Percentiles rank a stretch among this genome's conserved stretches.
Evolutionary conservation across 2,888 invertebrate species (phyloP).

Genomic region (Tenthredo distinguenda): DNA sequence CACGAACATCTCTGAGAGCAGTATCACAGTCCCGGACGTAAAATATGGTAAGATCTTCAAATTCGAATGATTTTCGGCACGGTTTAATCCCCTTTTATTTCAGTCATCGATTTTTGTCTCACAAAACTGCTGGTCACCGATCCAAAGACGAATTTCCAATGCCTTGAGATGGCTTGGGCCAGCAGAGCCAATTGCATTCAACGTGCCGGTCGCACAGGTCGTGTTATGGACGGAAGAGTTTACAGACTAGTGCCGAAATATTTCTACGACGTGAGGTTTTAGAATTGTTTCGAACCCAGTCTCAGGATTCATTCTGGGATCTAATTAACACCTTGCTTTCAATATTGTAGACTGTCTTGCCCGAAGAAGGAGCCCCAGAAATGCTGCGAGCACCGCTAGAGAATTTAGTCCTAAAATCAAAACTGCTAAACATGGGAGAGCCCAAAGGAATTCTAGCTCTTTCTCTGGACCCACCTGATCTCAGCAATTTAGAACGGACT

Average conservation of each 20-base stretch:
- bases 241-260: slow-evolving; percentile 87
- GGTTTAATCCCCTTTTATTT: slow-evolving; percentile 62
- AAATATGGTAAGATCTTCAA: slow-evolving; percentile 83
- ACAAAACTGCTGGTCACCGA: slow-evolving; percentile 91
- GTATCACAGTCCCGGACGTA: slow-evolving; percentile 93
- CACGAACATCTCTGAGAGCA: slow-evolving; percentile 96
- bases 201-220: slow-evolving; percentile 93
- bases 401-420: slow-evolving; percentile 88
- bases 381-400: slow-evolving; percentile 91
- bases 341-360: slow-evolving; percentile 78
- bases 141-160: slow-evolving; percentile 87
- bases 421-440: slow-evolving; percentile 89
- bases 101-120: slow-evolving; percentile 96
- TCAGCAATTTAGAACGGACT: slow-evolving; percentile 89
- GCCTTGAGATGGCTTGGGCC: slow-evolving; percentile 91
- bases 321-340: not conserved
- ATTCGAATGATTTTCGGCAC: slow-evolving; percentile 10
- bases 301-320: slow-evolving; percentile 32
- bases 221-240: slow-evolving; percentile 91
- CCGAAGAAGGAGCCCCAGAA: slow-evolving; percentile 85
- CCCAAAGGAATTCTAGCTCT: slow-evolving; percentile 90
- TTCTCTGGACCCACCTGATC: slow-evolving; percentile 92
- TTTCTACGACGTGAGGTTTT: slow-evolving; percentile 82
- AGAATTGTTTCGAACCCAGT: slow-evolving; percentile 41
- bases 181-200: slow-evolving; percentile 94